A percentile compares a stretch with the other conserved stretches of the same genome.
Conservation (phyloP, 2,888 invertebrate species). For the Phalera bucephala region DNA sequence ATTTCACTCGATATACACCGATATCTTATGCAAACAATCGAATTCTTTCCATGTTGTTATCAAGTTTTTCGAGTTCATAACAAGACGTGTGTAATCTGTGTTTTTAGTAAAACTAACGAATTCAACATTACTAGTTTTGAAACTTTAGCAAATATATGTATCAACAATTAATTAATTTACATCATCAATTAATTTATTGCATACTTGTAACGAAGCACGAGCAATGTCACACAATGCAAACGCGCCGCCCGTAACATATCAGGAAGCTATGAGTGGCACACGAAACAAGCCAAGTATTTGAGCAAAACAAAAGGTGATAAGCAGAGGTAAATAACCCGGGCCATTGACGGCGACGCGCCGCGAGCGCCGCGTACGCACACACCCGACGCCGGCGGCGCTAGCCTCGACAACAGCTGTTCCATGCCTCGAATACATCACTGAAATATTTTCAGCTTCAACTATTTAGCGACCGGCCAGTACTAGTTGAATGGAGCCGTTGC, state of each 20-base stretch:
- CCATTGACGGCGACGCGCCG: conserved; percentile 70
- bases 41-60: conserved; percentile 32
- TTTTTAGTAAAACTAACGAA: neutral
- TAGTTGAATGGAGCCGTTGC: conserved; percentile 33
- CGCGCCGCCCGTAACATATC: conserved; percentile 32
- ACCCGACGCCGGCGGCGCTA: conserved; percentile 38
- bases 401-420: conserved; percentile 60
- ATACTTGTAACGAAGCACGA: no score
- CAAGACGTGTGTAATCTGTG: no score
- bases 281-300: conserved; percentile 67
- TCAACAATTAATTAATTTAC: no score
- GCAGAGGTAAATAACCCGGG: conserved; percentile 80
- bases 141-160: neutral
- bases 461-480: conserved; percentile 25
- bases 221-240: conserved; percentile 11
- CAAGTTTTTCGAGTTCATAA: conserved; percentile 10
- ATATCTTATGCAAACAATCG: conserved; percentile 63
- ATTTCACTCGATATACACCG: conserved; percentile 67
- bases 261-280: conserved; percentile 48
- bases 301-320: conserved; percentile 82
- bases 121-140: neutral
- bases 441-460: conserved; percentile 57
- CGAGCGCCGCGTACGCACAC: conserved; percentile 35
- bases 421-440: conserved; percentile 59
- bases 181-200: no score